phyloP scores from a whole-genome alignment of 2,113 vertebrate species.

The Dicaeum eximium region DNA sequence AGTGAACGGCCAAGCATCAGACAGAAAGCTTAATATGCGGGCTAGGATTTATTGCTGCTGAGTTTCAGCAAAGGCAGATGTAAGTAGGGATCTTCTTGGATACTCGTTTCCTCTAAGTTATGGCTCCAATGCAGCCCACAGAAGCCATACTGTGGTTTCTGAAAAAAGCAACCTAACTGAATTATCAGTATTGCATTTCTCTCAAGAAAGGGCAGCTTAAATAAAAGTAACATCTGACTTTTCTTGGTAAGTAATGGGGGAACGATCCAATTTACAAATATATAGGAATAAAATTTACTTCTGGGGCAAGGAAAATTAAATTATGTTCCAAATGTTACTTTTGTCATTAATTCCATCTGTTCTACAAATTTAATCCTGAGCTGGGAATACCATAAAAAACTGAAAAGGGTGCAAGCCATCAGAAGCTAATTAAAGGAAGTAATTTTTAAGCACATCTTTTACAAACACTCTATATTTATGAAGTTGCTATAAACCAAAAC shows the following conservation, averaged over 20 bases:
- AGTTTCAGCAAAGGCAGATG: not conserved
- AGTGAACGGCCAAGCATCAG: not conserved
- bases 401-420: not conserved
- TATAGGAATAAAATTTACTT: conserved; percentile 21
- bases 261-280: not conserved
- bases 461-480: not conserved
- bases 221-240: not conserved
- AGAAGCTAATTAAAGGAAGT: not conserved
- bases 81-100: not conserved
- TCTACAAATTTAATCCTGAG: conserved; percentile 30
- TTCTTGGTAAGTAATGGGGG: not conserved
- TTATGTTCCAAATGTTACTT: conserved; percentile 18
- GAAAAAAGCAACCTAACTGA: not conserved
- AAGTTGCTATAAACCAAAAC: not conserved
- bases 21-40: not conserved
- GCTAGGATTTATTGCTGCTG: not conserved
- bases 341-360: not conserved
- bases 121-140: not conserved
- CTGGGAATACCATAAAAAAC: not conserved
- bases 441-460: not conserved
- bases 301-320: conserved; percentile 16
- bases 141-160: not conserved
- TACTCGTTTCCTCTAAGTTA: not conserved
- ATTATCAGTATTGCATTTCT: not conserved
- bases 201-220: not conserved